Evolutionary conservation across 2,113 vertebrate genomes (phyloP).

Genomic region (Noturus placidus): DNA sequence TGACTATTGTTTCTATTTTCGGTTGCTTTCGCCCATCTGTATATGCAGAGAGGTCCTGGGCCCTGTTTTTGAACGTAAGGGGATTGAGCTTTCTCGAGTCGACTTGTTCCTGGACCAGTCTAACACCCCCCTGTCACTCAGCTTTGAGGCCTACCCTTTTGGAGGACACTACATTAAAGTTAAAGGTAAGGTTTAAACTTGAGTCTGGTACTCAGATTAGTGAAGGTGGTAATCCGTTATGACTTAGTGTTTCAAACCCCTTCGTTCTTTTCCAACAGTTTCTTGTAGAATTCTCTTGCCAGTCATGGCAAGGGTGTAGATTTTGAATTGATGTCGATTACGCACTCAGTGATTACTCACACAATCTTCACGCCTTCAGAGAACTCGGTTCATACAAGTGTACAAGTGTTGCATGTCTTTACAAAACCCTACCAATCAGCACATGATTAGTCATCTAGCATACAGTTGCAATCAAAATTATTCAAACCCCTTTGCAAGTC

Average conservation of each 20-base stretch:
- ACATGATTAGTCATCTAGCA: constrained; percentile 42
- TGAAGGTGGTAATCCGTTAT: background rate
- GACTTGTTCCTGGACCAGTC: constrained; percentile 95
- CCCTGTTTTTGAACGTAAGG: constrained; percentile 90
- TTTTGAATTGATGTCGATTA: background rate
- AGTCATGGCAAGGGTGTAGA: background rate
- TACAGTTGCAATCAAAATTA: background rate
- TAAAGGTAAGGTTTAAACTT: constrained; percentile 77
- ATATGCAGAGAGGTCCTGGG: constrained; percentile 83
- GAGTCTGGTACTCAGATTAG: background rate
- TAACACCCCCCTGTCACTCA: constrained; percentile 88
- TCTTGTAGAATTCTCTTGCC: background rate
- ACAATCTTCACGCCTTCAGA: background rate
- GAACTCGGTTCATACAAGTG: background rate
- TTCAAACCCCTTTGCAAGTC: no score
- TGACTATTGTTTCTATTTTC: background rate
- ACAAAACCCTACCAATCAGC: constrained; percentile 21
- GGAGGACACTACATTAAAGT: constrained; percentile 94
- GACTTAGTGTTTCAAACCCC: background rate
- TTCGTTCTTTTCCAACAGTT: background rate
- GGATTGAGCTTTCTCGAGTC: constrained; percentile 79
- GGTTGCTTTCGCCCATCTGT: background rate
- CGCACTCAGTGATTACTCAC: background rate
- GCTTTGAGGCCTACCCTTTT: constrained; percentile 90
- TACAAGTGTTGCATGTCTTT: constrained; percentile 37